phyloP scores from a whole-genome alignment of 2,797 vertebrate genomes.

The Megaceryle alcyon region DNA sequence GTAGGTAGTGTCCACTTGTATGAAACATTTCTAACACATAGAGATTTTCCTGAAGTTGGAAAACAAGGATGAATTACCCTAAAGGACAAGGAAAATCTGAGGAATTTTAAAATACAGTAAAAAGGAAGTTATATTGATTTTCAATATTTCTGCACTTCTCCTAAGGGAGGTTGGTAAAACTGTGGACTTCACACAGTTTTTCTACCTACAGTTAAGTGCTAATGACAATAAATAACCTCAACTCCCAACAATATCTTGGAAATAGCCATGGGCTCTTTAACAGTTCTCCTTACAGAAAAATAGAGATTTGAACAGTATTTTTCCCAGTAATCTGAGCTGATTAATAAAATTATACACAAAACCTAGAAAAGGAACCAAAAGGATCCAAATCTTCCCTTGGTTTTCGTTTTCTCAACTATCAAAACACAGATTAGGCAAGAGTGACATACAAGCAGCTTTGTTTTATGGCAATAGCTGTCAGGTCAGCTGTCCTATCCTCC shows the following conservation, averaged over 20 bases:
- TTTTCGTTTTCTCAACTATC: background rate
- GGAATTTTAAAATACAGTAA: background rate
- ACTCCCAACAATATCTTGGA: background rate
- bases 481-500: background rate
- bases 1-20: background rate
- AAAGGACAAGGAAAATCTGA: accelerated
- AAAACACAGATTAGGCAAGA: background rate
- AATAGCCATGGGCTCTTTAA: background rate
- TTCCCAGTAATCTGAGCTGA: background rate
- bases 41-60: background rate
- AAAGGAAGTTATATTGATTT: background rate
- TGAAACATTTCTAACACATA: accelerated
- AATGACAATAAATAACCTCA: background rate
- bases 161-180: background rate
- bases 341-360: background rate
- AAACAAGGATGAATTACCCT: background rate
- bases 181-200: background rate
- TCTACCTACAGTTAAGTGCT: background rate
- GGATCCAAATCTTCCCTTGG: background rate
- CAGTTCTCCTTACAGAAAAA: background rate
- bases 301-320: background rate
- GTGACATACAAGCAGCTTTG: background rate
- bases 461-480: background rate
- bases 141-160: background rate
- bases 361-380: background rate